phyloP scores from a whole-genome alignment of 2,888 invertebrate genomes.

The Temnothorax rugatulus region DNA sequence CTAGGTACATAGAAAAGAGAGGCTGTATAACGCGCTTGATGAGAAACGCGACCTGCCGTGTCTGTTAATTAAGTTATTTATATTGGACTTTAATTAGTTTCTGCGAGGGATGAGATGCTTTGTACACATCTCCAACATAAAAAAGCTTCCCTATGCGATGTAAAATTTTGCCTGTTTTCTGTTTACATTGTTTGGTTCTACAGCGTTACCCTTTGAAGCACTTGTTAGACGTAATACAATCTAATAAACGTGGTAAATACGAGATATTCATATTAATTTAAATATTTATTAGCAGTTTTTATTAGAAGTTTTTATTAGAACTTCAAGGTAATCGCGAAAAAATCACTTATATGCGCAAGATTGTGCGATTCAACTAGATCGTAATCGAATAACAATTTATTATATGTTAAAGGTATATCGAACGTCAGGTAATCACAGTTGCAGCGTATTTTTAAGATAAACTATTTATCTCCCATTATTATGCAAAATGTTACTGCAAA shows the following conservation, averaged over 20 bases:
- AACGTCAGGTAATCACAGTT: slow-evolving; percentile 60
- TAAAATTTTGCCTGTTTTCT: slow-evolving; percentile 2
- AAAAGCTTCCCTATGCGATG: not conserved
- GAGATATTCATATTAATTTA: slow-evolving; percentile 7
- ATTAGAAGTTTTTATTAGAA: not conserved
- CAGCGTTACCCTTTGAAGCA: not conserved
- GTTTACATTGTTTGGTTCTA: not conserved
- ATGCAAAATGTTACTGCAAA: slow-evolving; percentile 61
- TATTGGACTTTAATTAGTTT: slow-evolving; percentile 39
- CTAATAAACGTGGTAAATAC: not conserved
- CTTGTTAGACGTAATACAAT: not conserved
- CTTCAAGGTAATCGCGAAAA: slow-evolving; percentile 10
- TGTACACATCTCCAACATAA: not conserved
- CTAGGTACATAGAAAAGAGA: not conserved
- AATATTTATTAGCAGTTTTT: slow-evolving; percentile 8
- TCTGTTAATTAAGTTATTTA: slow-evolving; percentile 53
- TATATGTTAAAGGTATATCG: slow-evolving; percentile 33
- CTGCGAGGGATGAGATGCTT: not conserved
- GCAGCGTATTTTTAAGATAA: slow-evolving; percentile 57
- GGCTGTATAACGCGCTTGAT: not conserved
- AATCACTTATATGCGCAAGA: slow-evolving; percentile 35
- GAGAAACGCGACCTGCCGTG: slow-evolving; percentile 7
- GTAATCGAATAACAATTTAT: slow-evolving; percentile 54
- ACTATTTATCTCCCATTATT: slow-evolving; percentile 67
- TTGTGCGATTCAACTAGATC: slow-evolving; percentile 32